Percentiles rank a stretch among this genome's conserved stretches.
phyloP scores from a whole-genome alignment of 2,888 invertebrate species.

The Capitulum mitella region DNA sequence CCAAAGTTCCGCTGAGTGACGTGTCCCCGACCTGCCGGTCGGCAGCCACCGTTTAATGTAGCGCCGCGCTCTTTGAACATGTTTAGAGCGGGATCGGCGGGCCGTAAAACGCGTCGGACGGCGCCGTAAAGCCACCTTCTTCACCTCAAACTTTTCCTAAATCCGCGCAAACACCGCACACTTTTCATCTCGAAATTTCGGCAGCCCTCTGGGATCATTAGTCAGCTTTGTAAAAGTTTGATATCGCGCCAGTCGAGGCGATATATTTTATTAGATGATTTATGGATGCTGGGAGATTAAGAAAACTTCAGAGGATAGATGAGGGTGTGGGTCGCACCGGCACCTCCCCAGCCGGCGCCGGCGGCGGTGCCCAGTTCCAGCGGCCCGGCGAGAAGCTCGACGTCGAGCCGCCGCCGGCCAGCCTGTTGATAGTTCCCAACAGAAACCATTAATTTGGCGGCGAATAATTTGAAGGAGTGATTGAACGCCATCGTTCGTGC shows the following conservation, averaged over 20 bases:
- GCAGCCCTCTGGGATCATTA: not conserved
- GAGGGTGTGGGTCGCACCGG: not conserved
- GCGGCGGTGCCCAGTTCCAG: too few relatives aligned
- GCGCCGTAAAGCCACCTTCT: slow-evolving; percentile 1
- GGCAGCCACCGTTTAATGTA: not conserved
- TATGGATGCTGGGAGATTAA: not conserved
- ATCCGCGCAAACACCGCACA: slow-evolving; percentile 10
- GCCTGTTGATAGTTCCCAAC: slow-evolving; percentile 10
- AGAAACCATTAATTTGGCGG: slow-evolving; percentile 10
- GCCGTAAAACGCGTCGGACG: not conserved
- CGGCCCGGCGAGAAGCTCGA: too few relatives aligned
- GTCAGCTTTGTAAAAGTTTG: slow-evolving; percentile 3
- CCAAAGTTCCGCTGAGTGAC: too few relatives aligned
- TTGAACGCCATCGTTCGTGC: not conserved
- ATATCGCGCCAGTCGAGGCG: not conserved
- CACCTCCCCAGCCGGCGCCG: too few relatives aligned
- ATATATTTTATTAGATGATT: slow-evolving; percentile 16
- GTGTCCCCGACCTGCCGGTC: too few relatives aligned
- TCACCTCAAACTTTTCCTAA: not conserved
- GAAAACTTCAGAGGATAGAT: not conserved
- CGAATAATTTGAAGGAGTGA: slow-evolving; percentile 13
- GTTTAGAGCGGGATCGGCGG: not conserved
- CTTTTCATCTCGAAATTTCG: not conserved
- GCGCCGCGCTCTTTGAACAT: not conserved
- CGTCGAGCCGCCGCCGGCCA: too few relatives aligned